Conservation (phyloP, 2,113 vertebrate species). For the Nannospalax galili region DNA sequence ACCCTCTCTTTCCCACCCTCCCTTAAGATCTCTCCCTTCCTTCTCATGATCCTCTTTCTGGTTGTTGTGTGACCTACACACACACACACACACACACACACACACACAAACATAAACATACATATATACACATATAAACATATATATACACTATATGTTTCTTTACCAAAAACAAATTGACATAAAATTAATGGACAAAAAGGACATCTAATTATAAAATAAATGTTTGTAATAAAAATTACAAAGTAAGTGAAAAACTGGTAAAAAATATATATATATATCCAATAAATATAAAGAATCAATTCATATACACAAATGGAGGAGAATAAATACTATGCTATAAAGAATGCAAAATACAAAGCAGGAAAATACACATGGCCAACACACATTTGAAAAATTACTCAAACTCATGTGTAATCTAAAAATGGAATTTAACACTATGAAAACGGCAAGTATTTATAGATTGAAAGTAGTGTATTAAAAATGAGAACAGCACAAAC, state of each 20-base stretch:
- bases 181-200: background rate
- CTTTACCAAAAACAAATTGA: background rate
- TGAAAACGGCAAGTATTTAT: background rate
- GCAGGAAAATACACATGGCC: background rate
- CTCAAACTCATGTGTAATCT: background rate
- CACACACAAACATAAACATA: background rate
- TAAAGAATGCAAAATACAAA: background rate
- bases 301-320: background rate
- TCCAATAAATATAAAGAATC: background rate
- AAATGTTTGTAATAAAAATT: background rate
- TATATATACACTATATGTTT: background rate
- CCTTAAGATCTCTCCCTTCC: background rate
- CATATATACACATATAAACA: background rate
- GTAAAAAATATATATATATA: background rate
- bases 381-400: background rate
- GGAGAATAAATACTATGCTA: background rate
- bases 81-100: background rate
- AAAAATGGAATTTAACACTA: background rate
- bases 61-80: too few relatives aligned
- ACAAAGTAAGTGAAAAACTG: background rate
- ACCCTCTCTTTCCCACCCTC: background rate
- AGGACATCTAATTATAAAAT: background rate
- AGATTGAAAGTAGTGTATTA: background rate
- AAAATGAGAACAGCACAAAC: background rate
- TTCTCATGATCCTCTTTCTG: background rate